Evolutionary conservation across 2,888 invertebrate genomes (phyloP).

Genomic region (Parnassius mnemosyne): DNA sequence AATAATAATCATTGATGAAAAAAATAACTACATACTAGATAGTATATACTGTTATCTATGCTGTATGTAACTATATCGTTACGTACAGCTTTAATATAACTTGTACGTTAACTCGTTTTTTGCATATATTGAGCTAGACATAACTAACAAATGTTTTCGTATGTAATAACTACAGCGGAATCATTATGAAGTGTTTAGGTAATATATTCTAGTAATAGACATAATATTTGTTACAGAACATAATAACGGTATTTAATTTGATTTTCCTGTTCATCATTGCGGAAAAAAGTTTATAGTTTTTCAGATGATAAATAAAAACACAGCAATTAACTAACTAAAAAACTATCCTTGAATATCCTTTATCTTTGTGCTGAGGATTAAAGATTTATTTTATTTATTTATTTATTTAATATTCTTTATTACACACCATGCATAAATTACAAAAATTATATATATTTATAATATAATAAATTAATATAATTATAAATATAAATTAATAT

Average conservation of each 20-base stretch:
- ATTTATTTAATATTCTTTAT: too few species aligned
- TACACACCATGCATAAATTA: too few species aligned
- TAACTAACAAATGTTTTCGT: constrained; percentile 11
- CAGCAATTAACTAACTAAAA: constrained; percentile 1
- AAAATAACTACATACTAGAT: too few species aligned
- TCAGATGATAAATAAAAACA: constrained; percentile 9
- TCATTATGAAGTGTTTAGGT: constrained; percentile 11
- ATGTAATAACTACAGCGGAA: constrained; percentile 10
- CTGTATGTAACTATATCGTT: neutral
- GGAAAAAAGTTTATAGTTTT: constrained; percentile 17
- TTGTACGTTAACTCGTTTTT: neutral
- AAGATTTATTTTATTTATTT: too few species aligned
- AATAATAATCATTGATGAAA: too few species aligned
- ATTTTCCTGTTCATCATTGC: constrained; percentile 27
- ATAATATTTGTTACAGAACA: constrained; percentile 18
- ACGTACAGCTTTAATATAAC: neutral
- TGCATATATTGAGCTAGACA: neutral
- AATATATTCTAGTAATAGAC: constrained; percentile 5
- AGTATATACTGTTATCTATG: too few species aligned
- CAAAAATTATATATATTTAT: too few species aligned
- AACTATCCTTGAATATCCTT: neutral
- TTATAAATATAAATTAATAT: too few species aligned
- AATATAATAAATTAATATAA: too few species aligned
- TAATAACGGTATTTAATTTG: constrained; percentile 26
- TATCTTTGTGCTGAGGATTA: neutral